Base-by-base conservation (phyloP, 2,888 invertebrate species). In the Hirtodrosophila duncani region DNA sequence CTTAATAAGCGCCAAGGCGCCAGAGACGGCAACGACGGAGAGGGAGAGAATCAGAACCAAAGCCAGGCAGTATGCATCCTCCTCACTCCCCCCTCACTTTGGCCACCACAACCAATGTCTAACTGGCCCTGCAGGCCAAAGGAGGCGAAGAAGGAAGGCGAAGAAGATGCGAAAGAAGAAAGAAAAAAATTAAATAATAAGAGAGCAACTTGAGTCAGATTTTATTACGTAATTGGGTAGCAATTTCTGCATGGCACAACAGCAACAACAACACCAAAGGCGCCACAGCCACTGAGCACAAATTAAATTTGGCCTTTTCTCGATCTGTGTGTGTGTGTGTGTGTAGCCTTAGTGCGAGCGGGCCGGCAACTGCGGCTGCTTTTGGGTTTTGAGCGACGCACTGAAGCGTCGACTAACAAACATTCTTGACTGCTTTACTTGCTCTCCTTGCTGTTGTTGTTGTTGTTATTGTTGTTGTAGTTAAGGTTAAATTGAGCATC, bases 151-250 rank as follows among this genome's bases (percentile, higher is more conserved):
- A 31, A 20, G 23, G 27, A 29, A 10, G 14, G 21, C 9, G 11
- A 7, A 14, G 10, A 33, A 23, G n/a, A n/a, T n/a, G n/a, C 21
- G 38, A 24, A 21, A 29, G 37, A 53, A 49, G 43, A 57, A 65
- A 70, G 60, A 68, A 75, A 74, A 67, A 74, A 79, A 79, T 75
- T 79, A 79, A 79, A 75, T 75, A 75, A 75, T 79, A 74, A 77
- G 72, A 74, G 71, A 65, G 62, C 64, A 75, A 75, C 79, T 75
- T 79, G 65, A 79, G 69, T 79, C 67, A 69, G 79, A 75, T 75
- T 79, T 75, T 72, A 75, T 79, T 72, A 72, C 77, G 77, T 75
- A 75, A 75, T 75, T 75, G 80, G 75, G 75, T 79, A 75, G 79
- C 77, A 75, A 75, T 75, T 79, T 75, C 71, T 71, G 57, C 72